Evolutionary conservation across 92 coral and sea anemone species (phyloP).

Genomic region (Siderastrea radians): DNA sequence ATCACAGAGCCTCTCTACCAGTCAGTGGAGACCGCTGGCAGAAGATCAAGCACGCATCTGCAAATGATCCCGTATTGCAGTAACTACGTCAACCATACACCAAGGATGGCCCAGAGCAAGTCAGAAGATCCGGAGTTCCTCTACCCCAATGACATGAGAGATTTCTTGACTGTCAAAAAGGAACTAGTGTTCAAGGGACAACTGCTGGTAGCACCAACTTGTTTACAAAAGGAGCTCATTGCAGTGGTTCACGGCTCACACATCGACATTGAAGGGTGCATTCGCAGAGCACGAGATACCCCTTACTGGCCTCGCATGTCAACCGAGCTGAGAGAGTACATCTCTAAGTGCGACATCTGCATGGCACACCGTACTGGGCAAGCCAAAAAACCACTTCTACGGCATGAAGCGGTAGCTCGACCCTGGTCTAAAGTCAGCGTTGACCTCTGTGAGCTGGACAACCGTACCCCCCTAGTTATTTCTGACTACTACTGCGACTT

Average conservation of each 20-base stretch:
- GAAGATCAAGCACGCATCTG: constrained; percentile 53
- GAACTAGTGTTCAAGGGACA: constrained; percentile 47
- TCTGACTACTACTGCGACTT: constrained; percentile 49
- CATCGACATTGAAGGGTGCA: constrained; percentile 44
- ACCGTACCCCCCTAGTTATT: constrained; percentile 31
- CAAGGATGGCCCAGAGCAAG: constrained; percentile 47
- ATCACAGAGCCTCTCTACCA: constrained; percentile 43
- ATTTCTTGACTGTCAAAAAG: constrained; percentile 31
- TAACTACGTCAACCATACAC: constrained; percentile 33
- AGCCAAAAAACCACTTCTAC: constrained; percentile 39
- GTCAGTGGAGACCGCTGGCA: constrained; percentile 68
- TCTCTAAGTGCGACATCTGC: constrained; percentile 43
- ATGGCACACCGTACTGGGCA: neutral
- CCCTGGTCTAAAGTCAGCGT: constrained; percentile 53
- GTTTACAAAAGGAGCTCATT: constrained; percentile 48
- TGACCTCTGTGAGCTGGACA: constrained; percentile 54
- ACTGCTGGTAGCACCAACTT: constrained; percentile 39
- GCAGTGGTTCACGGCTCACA: constrained; percentile 30
- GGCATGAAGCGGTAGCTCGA: constrained; percentile 29
- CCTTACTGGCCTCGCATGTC: constrained; percentile 62
- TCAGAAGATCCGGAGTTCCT: constrained; percentile 18
- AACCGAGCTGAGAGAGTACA: constrained; percentile 38
- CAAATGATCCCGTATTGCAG: constrained; percentile 43
- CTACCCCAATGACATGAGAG: constrained; percentile 23
- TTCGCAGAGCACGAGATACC: constrained; percentile 44